phyloP scores from a whole-genome alignment of 2,113 vertebrate species.

The Penelope pileata region DNA sequence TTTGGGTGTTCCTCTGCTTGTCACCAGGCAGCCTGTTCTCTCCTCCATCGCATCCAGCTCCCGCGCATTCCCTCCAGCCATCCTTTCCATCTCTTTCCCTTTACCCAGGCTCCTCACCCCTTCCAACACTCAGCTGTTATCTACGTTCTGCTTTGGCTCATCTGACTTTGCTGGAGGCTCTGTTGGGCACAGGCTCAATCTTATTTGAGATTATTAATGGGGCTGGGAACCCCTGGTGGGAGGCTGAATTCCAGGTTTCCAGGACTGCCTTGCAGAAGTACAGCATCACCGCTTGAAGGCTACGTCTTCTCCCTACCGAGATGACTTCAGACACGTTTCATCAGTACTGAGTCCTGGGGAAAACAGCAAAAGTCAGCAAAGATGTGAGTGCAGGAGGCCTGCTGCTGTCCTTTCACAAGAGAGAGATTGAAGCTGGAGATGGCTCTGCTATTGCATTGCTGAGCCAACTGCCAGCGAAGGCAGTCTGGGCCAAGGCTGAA shows the following conservation, averaged over 20 bases:
- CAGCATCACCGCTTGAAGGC: not conserved
- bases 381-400: not conserved
- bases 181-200: not conserved
- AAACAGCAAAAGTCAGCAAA: not conserved
- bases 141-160: not conserved
- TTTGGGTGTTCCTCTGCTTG: not conserved
- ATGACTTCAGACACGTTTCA: not conserved
- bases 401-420: not conserved
- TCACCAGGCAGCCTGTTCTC: not conserved
- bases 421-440: not conserved
- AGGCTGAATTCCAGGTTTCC: not conserved
- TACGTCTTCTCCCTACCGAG: not conserved
- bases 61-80: accelerated
- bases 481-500: not conserved
- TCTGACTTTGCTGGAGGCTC: not conserved
- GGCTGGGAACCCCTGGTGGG: not conserved
- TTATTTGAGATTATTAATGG: slow-evolving; percentile 10
- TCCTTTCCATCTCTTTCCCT: not conserved
- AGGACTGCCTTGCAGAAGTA: not conserved
- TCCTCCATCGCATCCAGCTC: not conserved
- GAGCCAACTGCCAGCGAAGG: not conserved
- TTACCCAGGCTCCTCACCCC: not conserved
- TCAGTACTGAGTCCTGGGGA: accelerated
- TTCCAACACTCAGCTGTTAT: not conserved
- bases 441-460: not conserved